A percentile compares a stretch with the other conserved stretches of the same genome.
These are phyloP conservation scores for Andrena praecox DNA, from an alignment of 2,888 invertebrate species.

Conservation along the genomic window DNA sequence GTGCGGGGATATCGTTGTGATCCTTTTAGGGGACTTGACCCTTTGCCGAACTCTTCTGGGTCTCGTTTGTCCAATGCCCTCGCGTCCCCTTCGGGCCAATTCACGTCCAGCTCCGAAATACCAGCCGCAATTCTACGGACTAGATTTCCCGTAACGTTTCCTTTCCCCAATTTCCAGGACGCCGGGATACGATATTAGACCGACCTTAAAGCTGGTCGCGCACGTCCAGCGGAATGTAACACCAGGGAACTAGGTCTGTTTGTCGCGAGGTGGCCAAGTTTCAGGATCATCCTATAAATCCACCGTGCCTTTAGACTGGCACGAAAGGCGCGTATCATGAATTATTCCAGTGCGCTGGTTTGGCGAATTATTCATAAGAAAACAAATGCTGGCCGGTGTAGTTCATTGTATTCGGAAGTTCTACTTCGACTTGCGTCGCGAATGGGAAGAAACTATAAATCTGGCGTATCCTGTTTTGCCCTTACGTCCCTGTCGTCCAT, in stretches of 20 bases:
- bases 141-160: not conserved
- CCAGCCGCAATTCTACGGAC: not conserved
- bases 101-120: not conserved
- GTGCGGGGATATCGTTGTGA: conserved; percentile 7
- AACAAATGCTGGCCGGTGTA: conserved; percentile 41
- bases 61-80: not conserved
- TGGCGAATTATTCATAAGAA: conserved; percentile 62
- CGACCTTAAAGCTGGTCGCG: too few species aligned
- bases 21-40: conserved; percentile 27
- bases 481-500: not conserved
- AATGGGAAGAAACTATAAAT: conserved; percentile 43
- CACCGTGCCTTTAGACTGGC: conserved; percentile 27
- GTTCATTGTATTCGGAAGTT: conserved; percentile 19
- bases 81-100: not conserved
- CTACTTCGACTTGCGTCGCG: conserved; percentile 10
- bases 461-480: not conserved
- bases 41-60: not conserved
- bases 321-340: conserved; percentile 47
- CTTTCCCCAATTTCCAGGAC: not conserved
- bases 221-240: not conserved
- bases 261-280: conserved; percentile 32
- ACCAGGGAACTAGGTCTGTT: conserved; percentile 2
- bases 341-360: conserved; percentile 50
- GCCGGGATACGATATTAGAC: too few species aligned
- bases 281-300: conserved; percentile 52